A percentile compares a stretch with the other conserved stretches of the same genome.
Evolutionary conservation across 2,888 invertebrate genomes (phyloP).

Genomic region (Chloromyia formosa): DNA sequence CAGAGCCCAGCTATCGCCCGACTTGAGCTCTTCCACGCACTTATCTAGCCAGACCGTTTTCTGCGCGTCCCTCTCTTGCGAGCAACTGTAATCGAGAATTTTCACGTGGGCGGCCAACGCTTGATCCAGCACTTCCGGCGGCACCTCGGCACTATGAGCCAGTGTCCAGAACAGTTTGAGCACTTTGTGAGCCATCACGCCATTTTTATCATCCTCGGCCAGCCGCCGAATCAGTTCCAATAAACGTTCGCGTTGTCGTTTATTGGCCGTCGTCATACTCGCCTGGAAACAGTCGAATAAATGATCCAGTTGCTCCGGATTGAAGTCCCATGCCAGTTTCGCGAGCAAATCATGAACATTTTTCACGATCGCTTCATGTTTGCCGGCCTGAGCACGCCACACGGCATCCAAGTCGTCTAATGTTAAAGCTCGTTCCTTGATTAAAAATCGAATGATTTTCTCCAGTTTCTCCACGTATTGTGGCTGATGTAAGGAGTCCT

Average conservation of each 20-base stretch:
- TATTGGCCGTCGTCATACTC: conserved; percentile 95
- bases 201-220: conserved; percentile 98
- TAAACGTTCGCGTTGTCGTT: conserved; percentile 94
- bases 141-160: conserved; percentile 94
- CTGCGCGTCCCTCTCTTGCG: conserved; percentile 95
- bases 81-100: conserved; percentile 97
- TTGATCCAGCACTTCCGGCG: conserved; percentile 97
- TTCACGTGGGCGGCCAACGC: conserved; percentile 94
- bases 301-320: conserved; percentile 95
- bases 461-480: conserved; percentile 98
- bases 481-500: conserved; percentile 96
- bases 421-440: conserved; percentile 90
- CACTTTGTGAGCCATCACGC: conserved; percentile 98
- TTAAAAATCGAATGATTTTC: conserved; percentile 96
- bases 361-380: conserved; percentile 98
- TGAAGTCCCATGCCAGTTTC: conserved; percentile 98
- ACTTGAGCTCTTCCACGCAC: conserved; percentile 94
- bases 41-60: conserved; percentile 95
- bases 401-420: conserved; percentile 92
- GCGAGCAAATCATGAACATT: conserved; percentile 96
- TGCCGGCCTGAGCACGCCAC: conserved; percentile 97
- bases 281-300: conserved; percentile 94
- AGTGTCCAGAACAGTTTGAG: conserved; percentile 95
- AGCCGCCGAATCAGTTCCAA: conserved; percentile 92
- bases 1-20: conserved; percentile 88